Evolutionary conservation across 1,140 invertebrate genomes (phyloP), one percentile per base, ranked within the genome.

Genomic region (Lanistes nyassanus): DNA sequence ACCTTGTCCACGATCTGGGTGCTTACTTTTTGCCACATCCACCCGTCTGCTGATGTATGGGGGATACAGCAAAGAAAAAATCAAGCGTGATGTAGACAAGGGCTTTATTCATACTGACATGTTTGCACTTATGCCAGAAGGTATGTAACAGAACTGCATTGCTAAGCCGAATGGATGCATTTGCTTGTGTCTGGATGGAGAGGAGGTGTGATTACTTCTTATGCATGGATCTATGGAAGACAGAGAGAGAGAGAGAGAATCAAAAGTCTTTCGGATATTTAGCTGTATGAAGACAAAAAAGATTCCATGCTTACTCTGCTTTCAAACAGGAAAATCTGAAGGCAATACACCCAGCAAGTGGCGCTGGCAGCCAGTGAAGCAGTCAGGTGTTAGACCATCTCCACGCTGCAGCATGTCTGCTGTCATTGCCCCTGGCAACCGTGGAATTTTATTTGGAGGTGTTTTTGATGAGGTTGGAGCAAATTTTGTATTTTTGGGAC

Each of bases 61-160:
- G 16, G 96, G 96, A 0, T 98, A 97, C 87, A 94, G 93, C 75
- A 94, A 94, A 89, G 91, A 95, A 83, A 91, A 91, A 87, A 83
- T 95, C 75, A 93, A 96, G 87, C 93, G 95, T 89, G 92, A 96
- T 86, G 91, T 94, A 3, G 96, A 98, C 83, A 93, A 93, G 62
- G 96, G 96, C 36, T 90, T 91, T 36, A 92, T 94, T 9, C 94
- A 96, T 87, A 92, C 92, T 4, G 97, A 98, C 86, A 93, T 96
- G 92, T 97, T 94, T 88, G 85, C 93, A 21, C 89, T 98, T 0
- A 88, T 87, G 31, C 92, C 91, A 75, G 92, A 94, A 74, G 94
- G 92, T 93, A 92, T 3, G 5, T 16, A 13, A 0, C 9, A 47
- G 9, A 47, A 47, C 9, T 47, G 19, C 42, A 47, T 47, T 13